Evolutionary conservation across 2,888 invertebrate genomes (phyloP), one percentile per base, ranked within the genome.

Genomic region (Embidobia sp.): DNA sequence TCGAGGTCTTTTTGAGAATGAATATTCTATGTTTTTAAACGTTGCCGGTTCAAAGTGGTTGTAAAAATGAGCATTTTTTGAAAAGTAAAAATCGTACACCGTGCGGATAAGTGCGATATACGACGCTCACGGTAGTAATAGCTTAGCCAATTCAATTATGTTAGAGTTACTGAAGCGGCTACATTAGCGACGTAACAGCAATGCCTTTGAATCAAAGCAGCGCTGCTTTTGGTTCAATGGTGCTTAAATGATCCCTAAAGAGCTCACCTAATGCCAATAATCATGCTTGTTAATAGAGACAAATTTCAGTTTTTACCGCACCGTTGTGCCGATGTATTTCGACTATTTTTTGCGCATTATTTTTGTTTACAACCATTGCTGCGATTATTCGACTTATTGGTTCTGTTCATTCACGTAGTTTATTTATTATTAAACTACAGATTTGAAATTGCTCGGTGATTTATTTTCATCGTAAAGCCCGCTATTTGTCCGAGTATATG

Each of bases 151-250:
- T 72, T 78, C 48, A 78, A 79, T 79, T 79, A 79, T 76, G 73
- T 69, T 76, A 63, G 77, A 79, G 76, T 79, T 79, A 75, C 75
- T 57, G 77, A 72, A 78, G 77, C 75, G 66, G 72, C 73, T 78
- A 76, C 79, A 79, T 79, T 79, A 79, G 78, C 75, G 78, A 76
- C 76, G 75, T 67, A 72, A 72, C 66, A 75, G 75, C 72, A 67
- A 75, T 75, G 75, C 75, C 75, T 78, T 75, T 78, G 75, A 78
- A 57, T 75, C 78, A 75, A 78, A 78, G 78, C 72, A 66, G 70
- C 10, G 51, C 63, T 74, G 72, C 74, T 78, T 78, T 78, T 72
- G 74, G 72, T 63, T 75, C 70, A 78, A 78, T 64, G 67, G 66
- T 75, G 70, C 74, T 70, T 78, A 74, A 75, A 78, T 75, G 55